phyloP scores from a whole-genome alignment of 2,797 vertebrate species.

The Glossophaga mutica region DNA sequence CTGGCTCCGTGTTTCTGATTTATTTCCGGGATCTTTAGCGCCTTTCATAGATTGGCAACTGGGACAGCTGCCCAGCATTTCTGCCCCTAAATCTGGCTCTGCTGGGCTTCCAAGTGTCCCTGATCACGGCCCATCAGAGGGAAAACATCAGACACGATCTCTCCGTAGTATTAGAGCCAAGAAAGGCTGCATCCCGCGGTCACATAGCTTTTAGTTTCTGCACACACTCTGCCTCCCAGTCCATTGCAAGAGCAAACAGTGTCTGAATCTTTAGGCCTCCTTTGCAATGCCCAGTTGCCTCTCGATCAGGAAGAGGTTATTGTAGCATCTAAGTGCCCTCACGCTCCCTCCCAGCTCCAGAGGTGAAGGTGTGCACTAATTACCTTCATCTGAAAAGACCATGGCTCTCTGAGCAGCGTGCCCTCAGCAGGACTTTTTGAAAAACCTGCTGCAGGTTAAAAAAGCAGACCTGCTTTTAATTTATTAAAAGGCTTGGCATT shows the following conservation, averaged over 20 bases:
- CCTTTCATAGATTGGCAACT: neutral
- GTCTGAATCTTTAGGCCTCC: neutral
- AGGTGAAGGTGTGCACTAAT: slow-evolving; percentile 52
- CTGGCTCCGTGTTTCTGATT: neutral
- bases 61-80: neutral
- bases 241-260: neutral
- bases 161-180: neutral
- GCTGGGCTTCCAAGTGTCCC: neutral
- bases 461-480: slow-evolving; percentile 67
- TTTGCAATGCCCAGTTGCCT: neutral
- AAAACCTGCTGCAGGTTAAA: slow-evolving; percentile 67
- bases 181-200: neutral
- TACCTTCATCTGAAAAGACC: slow-evolving; percentile 47
- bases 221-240: neutral
- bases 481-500: slow-evolving; percentile 67
- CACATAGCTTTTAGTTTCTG: neutral
- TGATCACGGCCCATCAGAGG: neutral
- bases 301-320: neutral
- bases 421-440: slow-evolving; percentile 51
- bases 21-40: neutral
- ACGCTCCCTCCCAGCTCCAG: neutral
- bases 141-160: neutral
- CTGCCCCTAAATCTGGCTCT: slow-evolving; percentile 31
- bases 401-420: neutral
- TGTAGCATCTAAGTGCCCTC: neutral